Base-by-base conservation (phyloP, 2,113 vertebrate species). In the Vireo altiloquus region DNA sequence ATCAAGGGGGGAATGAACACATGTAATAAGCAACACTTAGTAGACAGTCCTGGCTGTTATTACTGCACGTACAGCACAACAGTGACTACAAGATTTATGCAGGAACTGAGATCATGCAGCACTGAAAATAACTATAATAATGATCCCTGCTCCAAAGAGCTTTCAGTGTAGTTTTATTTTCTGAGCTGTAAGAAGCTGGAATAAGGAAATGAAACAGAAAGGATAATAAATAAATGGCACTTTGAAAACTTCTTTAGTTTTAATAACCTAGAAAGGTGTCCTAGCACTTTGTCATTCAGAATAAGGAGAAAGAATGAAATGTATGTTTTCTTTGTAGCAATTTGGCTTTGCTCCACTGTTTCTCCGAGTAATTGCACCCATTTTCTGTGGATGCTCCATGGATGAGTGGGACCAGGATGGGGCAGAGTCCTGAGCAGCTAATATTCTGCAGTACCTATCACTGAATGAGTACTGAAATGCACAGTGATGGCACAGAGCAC, bases 31-130 rank as follows among this genome's bases (percentile, higher is more conserved):
- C 57, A 78, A 90, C 49, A 82, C 17, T 87, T 75, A 94, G 72
- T 8, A 89, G 94, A 82, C 19, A 89, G 65, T 78, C 49, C 68
- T 79, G 72, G 69, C 53, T 89, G 59, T 92, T 86, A 90, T 86
- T 92, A 46, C 64, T 71, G 76, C 61, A 83, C 1, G 0, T 77
- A 78, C 35, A 95, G 61, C 52, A 71, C 65, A 92, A 68, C 81
- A 74, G 54, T 49, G 69, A 52, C 88, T 89, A 27, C n/a, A 87
- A 66, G 82, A 94, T 92, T 89, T 78, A 95, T 83, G 49, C 57
- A 92, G 86, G 80, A 96, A 89, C 65, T 90, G 92, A 96, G 82
- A 94, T 96, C 94, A 93, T 78, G 40, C 57, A 87, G 44, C 46
- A 85, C 63, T 54, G 27, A 87, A 93, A 94, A 87, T 68, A 95